phyloP scores from a whole-genome alignment of 2,113 vertebrate species.

The Thinocorus orbignyianus region DNA sequence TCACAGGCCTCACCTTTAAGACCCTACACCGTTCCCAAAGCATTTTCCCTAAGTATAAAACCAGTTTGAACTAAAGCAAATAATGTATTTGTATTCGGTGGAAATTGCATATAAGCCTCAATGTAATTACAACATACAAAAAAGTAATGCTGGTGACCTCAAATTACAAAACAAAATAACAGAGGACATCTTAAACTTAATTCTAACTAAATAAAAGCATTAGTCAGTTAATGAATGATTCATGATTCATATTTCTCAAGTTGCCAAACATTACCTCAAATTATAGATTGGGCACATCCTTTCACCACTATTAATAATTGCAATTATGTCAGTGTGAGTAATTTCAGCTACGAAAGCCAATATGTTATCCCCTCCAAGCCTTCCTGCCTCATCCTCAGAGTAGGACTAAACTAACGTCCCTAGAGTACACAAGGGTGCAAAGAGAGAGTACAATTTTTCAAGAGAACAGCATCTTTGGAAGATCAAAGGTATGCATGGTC shows the following conservation, averaged over 20 bases:
- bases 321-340: background rate
- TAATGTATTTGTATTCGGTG: background rate
- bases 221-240: conserved; percentile 30
- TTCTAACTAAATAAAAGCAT: conserved; percentile 24
- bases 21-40: background rate
- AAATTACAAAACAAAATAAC: background rate
- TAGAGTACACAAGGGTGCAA: background rate
- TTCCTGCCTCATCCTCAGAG: background rate
- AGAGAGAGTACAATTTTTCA: fast-evolving
- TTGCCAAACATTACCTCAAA: conserved; percentile 17
- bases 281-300: background rate
- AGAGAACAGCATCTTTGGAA: background rate
- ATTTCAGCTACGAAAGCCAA: background rate
- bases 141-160: background rate
- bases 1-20: background rate
- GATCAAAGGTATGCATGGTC: background rate
- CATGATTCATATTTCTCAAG: background rate
- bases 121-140: background rate
- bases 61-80: background rate
- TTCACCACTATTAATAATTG: background rate
- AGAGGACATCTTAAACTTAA: conserved; percentile 7
- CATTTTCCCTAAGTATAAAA: background rate
- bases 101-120: background rate
- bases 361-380: background rate
- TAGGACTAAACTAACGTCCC: background rate